Evolutionary conservation across 1,140 invertebrate species (phyloP), one percentile per base, ranked within the genome.

Genomic region (Drosophila navojoa): DNA sequence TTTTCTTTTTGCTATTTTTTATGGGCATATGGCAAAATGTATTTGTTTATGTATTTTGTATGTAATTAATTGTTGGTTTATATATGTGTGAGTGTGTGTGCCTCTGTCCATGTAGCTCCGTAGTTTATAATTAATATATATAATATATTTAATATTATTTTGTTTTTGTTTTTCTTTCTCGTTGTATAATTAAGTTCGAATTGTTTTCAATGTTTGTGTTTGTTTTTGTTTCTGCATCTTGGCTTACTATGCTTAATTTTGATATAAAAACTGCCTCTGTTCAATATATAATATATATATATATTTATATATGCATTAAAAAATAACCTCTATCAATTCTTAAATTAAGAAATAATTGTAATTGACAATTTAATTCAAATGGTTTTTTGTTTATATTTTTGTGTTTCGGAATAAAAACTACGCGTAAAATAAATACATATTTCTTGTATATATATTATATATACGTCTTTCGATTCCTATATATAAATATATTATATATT

Each of bases 121-220:
- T 44, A 69, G 52, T 72, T 76, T 64, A 62, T 76, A 72, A 63
- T 76, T 76, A 76, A 59, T 76, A 72, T 76, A 67, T 72, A 49
- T 67, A 54, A 66, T 59, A 27, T 71, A 44, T 67, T 63, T 66
- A 29, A 7, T 60, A 10, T 71, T 74, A 16, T 16, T 45, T 74
- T 59, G 53, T 63, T 68, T 76, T 61, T 55, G 47, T 50, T 76
- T 76, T 69, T 67, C 60, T 90, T 90, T 81, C 81, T 90, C 87
- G 87, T 90, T 90, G 87, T 90, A 90, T 82, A 86, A 86, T 90
- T 90, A 90, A 90, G 87, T 90, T 90, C 87, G 86, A 90, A 90
- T 90, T 82, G 87, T 87, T 90, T 90, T 90, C 81, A 90, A 90
- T 86, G 76, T 80, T 86, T 87, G 64, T 70, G 57, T 78, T 75